Percentiles rank a stretch among this genome's conserved stretches.
phyloP scores from a whole-genome alignment of 1,140 invertebrate genomes.

The Drosophila novamexicana region DNA sequence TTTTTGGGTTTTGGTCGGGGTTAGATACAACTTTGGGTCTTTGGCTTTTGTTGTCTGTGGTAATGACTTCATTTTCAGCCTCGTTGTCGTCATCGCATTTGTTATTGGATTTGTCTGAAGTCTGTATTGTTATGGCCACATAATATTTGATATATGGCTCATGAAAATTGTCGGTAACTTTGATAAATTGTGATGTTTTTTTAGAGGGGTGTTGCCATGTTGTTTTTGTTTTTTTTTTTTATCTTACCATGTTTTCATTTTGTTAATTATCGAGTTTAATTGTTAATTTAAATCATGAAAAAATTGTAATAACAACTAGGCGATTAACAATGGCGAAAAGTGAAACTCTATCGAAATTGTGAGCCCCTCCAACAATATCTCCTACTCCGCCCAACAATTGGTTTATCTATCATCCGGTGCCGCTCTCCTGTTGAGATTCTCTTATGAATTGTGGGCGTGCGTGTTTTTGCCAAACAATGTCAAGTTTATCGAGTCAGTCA shows the following conservation, averaged over 20 bases:
- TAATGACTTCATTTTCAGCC: constrained; percentile 68
- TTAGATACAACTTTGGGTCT: constrained; percentile 19
- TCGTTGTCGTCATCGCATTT: constrained; percentile 30
- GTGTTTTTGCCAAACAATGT: constrained; percentile 53
- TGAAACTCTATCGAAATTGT: constrained; percentile 68
- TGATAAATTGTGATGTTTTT: constrained; percentile 56
- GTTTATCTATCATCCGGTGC: background rate
- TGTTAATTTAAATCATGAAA: constrained; percentile 71
- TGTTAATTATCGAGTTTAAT: constrained; percentile 76
- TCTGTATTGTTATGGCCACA: constrained; percentile 45
- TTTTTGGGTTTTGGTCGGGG: constrained; percentile 23
- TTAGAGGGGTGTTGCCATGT: constrained; percentile 28
- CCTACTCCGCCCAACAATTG: background rate
- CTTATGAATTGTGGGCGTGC: constrained; percentile 58
- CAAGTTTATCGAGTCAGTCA: constrained; percentile 36
- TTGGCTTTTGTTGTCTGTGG: constrained; percentile 56
- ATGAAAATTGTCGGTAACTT: constrained; percentile 44
- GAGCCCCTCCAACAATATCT: constrained; percentile 1
- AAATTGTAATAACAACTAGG: constrained; percentile 16
- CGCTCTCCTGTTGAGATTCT: constrained; percentile 38
- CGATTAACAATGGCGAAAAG: constrained; percentile 52
- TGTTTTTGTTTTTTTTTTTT: constrained; percentile 5
- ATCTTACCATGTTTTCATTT: constrained; percentile 52
- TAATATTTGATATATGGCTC: constrained; percentile 54
- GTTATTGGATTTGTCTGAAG: constrained; percentile 31